These are phyloP conservation scores for Trachelus troglodyta DNA, from an alignment of 2,888 invertebrate genomes.

Conservation along the genomic window DNA sequence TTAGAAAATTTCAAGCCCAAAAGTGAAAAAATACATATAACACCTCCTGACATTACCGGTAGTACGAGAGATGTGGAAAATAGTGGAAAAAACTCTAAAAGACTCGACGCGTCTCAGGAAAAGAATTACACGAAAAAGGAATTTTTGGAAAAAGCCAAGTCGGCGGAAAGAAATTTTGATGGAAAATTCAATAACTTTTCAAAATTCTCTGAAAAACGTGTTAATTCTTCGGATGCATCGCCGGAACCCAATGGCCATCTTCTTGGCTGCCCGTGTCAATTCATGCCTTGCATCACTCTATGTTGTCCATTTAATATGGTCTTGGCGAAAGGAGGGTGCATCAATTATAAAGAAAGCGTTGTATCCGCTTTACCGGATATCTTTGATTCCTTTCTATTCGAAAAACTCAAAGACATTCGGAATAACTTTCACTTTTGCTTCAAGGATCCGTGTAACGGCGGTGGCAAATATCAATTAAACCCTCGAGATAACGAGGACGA, in stretches of 20 bases:
- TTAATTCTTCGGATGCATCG: not conserved
- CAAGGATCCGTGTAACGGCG: conserved; percentile 35
- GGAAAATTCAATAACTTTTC: not conserved
- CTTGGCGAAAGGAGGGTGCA: not conserved
- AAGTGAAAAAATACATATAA: not conserved
- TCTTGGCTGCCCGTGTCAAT: conserved; percentile 28
- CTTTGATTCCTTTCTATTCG: not conserved
- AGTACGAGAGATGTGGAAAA: not conserved
- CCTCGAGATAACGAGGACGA: conserved; percentile 28
- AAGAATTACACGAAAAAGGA: not conserved
- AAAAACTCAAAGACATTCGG: conserved; percentile 8
- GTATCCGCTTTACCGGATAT: not conserved
- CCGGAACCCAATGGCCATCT: not conserved
- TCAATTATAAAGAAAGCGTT: not conserved
- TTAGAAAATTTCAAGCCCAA: not conserved
- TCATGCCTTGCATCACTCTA: conserved; percentile 32
- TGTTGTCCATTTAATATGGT: conserved; percentile 37
- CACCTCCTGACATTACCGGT: not conserved
- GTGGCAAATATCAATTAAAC: conserved; percentile 26
- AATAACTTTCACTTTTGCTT: conserved; percentile 28
- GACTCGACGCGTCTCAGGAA: not conserved
- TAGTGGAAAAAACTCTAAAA: not conserved
- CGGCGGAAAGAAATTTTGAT: not conserved
- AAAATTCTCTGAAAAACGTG: not conserved
- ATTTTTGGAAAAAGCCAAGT: not conserved